Conservation (phyloP, 2,888 invertebrate species). For the Ceraclea dissimilis region DNA sequence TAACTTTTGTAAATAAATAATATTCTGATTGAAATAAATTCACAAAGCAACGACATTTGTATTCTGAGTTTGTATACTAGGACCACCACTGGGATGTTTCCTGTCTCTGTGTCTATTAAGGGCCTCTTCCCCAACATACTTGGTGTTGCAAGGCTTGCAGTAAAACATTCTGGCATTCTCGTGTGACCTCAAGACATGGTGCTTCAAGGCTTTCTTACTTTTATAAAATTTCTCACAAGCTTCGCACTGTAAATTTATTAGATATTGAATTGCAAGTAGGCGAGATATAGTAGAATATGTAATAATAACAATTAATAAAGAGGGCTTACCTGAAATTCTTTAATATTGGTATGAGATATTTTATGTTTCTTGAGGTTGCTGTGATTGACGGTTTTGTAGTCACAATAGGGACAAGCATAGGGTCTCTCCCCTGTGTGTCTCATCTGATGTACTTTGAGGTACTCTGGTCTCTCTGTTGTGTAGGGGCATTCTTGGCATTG, state of each 20-base stretch:
- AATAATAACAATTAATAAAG: background rate
- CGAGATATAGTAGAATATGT: background rate
- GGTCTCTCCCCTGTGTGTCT: background rate
- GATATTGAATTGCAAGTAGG: background rate
- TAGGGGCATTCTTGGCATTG: background rate
- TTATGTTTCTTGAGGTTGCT: background rate
- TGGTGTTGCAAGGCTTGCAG: constrained; percentile 4
- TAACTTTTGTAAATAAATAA: too few species aligned
- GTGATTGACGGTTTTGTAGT: background rate
- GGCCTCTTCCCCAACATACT: constrained; percentile 3
- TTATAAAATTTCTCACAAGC: background rate
- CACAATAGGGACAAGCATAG: background rate
- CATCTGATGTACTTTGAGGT: background rate
- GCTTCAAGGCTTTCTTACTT: background rate
- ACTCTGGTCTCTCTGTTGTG: background rate
- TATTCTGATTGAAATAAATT: too few species aligned
- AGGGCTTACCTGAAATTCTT: constrained; percentile 23
- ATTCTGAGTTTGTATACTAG: too few species aligned
- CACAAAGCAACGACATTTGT: too few species aligned
- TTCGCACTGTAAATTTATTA: background rate
- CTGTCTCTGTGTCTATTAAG: background rate
- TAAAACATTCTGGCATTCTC: constrained; percentile 3
- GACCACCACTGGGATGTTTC: background rate
- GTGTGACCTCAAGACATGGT: background rate
- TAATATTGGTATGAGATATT: background rate